These are phyloP conservation scores for Synergus laeviventris DNA, from an alignment of 2,888 invertebrate genomes.

Conservation along the genomic window DNA sequence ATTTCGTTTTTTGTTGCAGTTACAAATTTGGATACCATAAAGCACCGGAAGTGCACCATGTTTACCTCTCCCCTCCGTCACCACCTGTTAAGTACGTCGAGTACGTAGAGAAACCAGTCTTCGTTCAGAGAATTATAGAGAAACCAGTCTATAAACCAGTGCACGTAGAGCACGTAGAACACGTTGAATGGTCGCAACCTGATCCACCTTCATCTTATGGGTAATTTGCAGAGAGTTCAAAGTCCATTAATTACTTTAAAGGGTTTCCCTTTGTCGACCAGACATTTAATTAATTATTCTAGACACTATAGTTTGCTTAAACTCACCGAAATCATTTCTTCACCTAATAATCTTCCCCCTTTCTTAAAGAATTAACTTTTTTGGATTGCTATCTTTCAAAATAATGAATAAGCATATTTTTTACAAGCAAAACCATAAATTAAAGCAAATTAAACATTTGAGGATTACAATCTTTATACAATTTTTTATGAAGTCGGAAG, in stretches of 20 bases:
- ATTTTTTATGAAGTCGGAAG: not conserved
- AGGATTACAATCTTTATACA: not conserved
- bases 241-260: conserved; percentile 17
- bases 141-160: conserved; percentile 67
- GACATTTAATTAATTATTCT: not conserved
- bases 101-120: conserved; percentile 72
- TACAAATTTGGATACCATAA: conserved; percentile 68
- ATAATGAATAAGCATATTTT: no score
- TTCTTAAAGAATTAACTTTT: not conserved
- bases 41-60: conserved; percentile 69
- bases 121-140: conserved; percentile 68
- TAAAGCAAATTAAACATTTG: no score
- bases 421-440: no score
- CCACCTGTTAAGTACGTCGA: conserved; percentile 69
- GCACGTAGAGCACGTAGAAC: conserved; percentile 63
- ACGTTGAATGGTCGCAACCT: conserved; percentile 62
- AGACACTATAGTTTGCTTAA: not conserved
- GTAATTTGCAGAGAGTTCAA: conserved; percentile 52
- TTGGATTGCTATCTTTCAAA: no score
- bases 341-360: not conserved
- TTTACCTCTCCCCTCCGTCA: conserved; percentile 66
- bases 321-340: not conserved
- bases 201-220: conserved; percentile 66
- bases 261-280: not conserved
- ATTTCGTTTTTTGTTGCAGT: conserved; percentile 53